These are phyloP conservation scores for Falcunculus frontatus DNA, from an alignment of 2,113 vertebrate genomes.

Conservation along the genomic window DNA sequence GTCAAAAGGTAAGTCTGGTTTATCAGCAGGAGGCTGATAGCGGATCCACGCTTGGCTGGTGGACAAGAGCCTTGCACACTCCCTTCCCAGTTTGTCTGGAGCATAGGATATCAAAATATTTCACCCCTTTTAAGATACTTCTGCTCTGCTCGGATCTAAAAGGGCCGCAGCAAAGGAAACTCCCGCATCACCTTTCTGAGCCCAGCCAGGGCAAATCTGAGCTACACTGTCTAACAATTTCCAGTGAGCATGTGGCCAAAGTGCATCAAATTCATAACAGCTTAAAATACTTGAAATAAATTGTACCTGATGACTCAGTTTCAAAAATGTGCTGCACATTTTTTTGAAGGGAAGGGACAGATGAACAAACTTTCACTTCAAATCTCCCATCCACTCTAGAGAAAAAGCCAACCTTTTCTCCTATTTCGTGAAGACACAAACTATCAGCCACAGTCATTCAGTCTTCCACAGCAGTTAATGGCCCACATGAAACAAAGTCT, in stretches of 20 bases:
- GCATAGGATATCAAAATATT: neutral
- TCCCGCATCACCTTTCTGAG: neutral
- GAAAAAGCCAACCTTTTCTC: neutral
- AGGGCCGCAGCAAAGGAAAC: neutral
- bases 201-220: neutral
- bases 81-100: neutral
- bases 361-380: neutral
- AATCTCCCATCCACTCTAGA: neutral
- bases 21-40: neutral
- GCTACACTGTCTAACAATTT: neutral
- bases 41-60: neutral
- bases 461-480: neutral
- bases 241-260: neutral
- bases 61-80: neutral
- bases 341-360: slow-evolving; percentile 27
- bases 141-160: neutral
- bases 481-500: neutral
- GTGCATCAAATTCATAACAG: neutral
- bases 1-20: neutral
- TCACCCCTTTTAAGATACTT: neutral
- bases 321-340: neutral
- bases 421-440: neutral
- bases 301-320: slow-evolving; percentile 12
- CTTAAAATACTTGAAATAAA: slow-evolving; percentile 30
- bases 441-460: neutral